A percentile compares a stretch with the other conserved stretches of the same genome.
Conservation (phyloP, 2,113 vertebrate species). For the Clarias batrachus region DNA sequence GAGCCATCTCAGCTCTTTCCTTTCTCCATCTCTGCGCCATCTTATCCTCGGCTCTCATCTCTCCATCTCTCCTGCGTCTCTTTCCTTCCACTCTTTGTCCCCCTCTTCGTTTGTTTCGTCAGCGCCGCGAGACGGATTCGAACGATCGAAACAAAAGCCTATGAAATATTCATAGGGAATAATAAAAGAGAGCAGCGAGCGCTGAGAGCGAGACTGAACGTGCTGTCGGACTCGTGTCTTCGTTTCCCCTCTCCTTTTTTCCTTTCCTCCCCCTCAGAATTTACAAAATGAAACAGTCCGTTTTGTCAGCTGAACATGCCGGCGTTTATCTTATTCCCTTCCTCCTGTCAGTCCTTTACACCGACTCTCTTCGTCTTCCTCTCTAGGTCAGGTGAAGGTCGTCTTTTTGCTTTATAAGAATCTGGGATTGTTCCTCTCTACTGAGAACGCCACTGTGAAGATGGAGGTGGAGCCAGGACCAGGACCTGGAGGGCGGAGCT, state of each 20-base stretch:
- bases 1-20: slow-evolving; percentile 68
- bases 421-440: slow-evolving; percentile 86
- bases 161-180: slow-evolving; percentile 80
- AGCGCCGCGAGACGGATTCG: slow-evolving; percentile 72
- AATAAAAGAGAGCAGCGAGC: slow-evolving; percentile 72
- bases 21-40: slow-evolving; percentile 20
- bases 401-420: slow-evolving; percentile 93
- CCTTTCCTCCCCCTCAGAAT: slow-evolving; percentile 64
- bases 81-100: slow-evolving; percentile 43
- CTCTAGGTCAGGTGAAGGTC: slow-evolving; percentile 88
- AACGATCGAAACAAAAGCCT: slow-evolving; percentile 79
- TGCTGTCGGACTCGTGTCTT: slow-evolving; percentile 73
- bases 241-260: slow-evolving; percentile 68
- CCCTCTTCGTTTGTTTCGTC: slow-evolving; percentile 63
- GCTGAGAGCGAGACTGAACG: slow-evolving; percentile 72
- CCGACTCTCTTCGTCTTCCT: slow-evolving; percentile 55
- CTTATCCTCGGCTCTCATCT: slow-evolving; percentile 16
- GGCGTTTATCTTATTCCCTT: slow-evolving; percentile 61
- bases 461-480: slow-evolving; percentile 75
- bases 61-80: slow-evolving; percentile 25
- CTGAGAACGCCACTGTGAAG: slow-evolving; percentile 88
- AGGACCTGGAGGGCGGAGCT: slow-evolving; percentile 63
- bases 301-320: slow-evolving; percentile 75
- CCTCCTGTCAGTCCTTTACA: slow-evolving; percentile 3
- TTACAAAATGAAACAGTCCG: slow-evolving; percentile 74